These are phyloP conservation scores for Mormyrus hasselquistii DNA, from an alignment of 2,797 vertebrate species.

Conservation along the genomic window DNA sequence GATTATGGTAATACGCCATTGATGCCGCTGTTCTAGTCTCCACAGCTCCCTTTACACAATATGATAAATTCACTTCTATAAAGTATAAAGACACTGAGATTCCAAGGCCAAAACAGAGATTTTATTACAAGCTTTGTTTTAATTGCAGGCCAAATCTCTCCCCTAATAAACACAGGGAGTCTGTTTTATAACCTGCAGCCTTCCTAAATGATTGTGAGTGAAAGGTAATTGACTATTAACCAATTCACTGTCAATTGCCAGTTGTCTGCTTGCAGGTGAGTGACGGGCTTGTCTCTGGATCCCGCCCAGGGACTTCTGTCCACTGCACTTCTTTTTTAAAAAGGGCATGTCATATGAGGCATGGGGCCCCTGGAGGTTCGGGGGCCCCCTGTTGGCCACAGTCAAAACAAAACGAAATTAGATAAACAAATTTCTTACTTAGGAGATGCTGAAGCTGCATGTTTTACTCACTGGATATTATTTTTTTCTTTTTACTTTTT, in stretches of 20 bases:
- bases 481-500: background rate
- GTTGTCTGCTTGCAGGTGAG: background rate
- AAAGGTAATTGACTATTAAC: background rate
- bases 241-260: background rate
- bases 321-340: background rate
- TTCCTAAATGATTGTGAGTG: background rate
- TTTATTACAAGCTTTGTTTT: background rate
- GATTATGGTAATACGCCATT: background rate
- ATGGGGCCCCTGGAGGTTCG: background rate
- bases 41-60: background rate
- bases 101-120: background rate
- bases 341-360: background rate
- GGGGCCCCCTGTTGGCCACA: background rate
- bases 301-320: background rate
- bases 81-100: background rate
- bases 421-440: background rate
- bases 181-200: background rate
- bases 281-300: background rate
- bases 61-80: background rate
- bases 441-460: background rate
- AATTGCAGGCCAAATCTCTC: background rate
- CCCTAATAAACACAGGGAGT: background rate
- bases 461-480: background rate
- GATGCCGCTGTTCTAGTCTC: background rate
- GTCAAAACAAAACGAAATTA: background rate